phyloP scores from a whole-genome alignment of 1,140 invertebrate species.

The Caenorhabditis tropicalis region DNA sequence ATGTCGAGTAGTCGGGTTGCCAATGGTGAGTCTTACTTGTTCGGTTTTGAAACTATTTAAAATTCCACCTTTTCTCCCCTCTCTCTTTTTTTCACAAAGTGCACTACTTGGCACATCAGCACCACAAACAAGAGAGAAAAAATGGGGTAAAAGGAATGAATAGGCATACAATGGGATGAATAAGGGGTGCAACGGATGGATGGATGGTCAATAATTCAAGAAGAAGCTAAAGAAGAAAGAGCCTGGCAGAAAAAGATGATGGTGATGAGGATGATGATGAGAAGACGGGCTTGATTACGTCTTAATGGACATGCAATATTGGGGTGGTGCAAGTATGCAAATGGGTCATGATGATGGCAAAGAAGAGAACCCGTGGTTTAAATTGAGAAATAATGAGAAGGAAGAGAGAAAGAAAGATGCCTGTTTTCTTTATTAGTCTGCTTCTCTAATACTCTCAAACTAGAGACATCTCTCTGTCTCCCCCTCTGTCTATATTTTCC shows the following conservation, averaged over 20 bases:
- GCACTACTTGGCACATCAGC: not conserved
- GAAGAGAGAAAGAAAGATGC: not conserved
- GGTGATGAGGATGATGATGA: not conserved
- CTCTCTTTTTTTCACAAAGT: not conserved
- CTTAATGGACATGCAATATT: constrained; percentile 27
- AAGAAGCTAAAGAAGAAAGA: not conserved
- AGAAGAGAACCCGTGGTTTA: not conserved
- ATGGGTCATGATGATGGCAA: not conserved
- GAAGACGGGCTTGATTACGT: not conserved
- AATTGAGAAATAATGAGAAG: not conserved
- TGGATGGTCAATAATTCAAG: constrained; percentile 34
- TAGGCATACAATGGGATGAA: not conserved
- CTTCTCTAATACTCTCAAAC: not conserved
- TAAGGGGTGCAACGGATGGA: not conserved
- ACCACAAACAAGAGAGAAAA: too few species aligned
- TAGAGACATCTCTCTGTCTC: too few species aligned
- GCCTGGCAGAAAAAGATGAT: not conserved
- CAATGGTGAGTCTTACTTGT: not conserved
- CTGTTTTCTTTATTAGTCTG: not conserved
- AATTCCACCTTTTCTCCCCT: not conserved
- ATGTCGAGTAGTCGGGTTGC: not conserved
- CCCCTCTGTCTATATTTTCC: too few species aligned
- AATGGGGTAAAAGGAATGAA: not conserved
- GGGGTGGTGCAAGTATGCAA: not conserved
- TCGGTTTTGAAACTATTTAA: not conserved